Evolutionary conservation across 1,140 invertebrate species (phyloP).

Genomic region (Sweltsa coloradensis): DNA sequence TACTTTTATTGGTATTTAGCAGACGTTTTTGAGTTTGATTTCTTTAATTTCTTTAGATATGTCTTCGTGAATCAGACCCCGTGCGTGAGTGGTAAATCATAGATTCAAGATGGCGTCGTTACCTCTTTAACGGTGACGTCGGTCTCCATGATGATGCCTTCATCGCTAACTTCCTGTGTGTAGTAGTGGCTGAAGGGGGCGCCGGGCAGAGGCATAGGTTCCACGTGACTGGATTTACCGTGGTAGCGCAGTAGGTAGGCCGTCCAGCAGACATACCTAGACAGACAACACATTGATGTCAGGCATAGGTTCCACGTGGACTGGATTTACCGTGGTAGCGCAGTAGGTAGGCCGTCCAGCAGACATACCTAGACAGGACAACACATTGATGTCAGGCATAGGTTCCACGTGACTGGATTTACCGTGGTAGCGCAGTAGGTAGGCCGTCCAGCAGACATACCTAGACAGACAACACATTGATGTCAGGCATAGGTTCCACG

Average conservation of each 20-base stretch:
- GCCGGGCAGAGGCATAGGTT: constrained; percentile 50
- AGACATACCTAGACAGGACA: constrained; percentile 46
- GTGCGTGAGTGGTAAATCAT: too few species aligned
- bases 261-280: constrained; percentile 67
- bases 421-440: constrained; percentile 39
- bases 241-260: constrained; percentile 49
- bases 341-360: constrained; percentile 64
- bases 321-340: constrained; percentile 31
- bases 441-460: constrained; percentile 71
- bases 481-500: too few species aligned
- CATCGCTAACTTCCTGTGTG: constrained; percentile 67
- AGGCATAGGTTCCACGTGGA: constrained; percentile 43
- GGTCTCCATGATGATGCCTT: constrained; percentile 75
- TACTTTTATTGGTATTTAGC: too few species aligned
- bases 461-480: constrained; percentile 28
- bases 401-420: constrained; percentile 41
- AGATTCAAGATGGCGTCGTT: too few species aligned
- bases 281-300: constrained; percentile 12
- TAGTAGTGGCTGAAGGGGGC: constrained; percentile 75
- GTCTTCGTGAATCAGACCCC: too few species aligned
- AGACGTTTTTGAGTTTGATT: too few species aligned
- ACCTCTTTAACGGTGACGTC: constrained; percentile 67
- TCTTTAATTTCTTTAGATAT: too few species aligned
- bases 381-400: too few species aligned
- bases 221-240: constrained; percentile 35